phyloP scores from a whole-genome alignment of 2,888 invertebrate genomes.

The Meiosimyza decipiens region DNA sequence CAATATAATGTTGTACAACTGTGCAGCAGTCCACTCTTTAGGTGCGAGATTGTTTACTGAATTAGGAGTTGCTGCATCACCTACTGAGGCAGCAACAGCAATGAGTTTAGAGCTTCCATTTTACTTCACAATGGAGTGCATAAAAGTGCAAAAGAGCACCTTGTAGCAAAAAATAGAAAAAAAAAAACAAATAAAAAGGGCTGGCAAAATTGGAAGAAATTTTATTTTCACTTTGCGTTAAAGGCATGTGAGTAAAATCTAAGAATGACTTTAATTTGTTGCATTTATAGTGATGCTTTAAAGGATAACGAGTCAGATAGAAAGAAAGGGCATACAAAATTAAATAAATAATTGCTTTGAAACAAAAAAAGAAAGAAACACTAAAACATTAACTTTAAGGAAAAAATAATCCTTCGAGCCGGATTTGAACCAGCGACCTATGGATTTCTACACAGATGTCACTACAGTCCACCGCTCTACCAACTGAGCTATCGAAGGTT shows the following conservation, averaged over 20 bases:
- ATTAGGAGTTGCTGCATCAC: constrained; percentile 2
- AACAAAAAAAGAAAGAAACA: not conserved
- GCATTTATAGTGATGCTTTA: constrained; percentile 12
- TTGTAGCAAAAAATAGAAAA: not conserved
- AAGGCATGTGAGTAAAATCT: constrained; percentile 3
- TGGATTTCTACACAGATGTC: constrained; percentile 49
- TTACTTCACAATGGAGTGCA: constrained; percentile 13
- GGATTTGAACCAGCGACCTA: constrained; percentile 64
- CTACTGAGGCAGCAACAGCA: not conserved
- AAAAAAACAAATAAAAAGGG: no score
- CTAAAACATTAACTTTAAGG: no score
- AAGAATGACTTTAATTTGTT: constrained; percentile 3
- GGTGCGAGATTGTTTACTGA: constrained; percentile 28
- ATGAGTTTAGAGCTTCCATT: constrained; percentile 5
- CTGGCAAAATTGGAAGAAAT: not conserved
- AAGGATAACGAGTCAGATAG: not conserved
- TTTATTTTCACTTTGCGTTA: constrained; percentile 2
- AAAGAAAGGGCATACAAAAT: not conserved
- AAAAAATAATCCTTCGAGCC: constrained; percentile 55
- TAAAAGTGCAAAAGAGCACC: not conserved
- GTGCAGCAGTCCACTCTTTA: constrained; percentile 7
- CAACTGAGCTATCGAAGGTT: constrained; percentile 64
- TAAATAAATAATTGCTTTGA: not conserved
- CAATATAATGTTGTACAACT: not conserved
- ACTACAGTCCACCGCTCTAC: constrained; percentile 65